Evolutionary conservation across 2,888 invertebrate species (phyloP), one percentile per base, ranked within the genome.

Genomic region (Halictus ligatus): DNA sequence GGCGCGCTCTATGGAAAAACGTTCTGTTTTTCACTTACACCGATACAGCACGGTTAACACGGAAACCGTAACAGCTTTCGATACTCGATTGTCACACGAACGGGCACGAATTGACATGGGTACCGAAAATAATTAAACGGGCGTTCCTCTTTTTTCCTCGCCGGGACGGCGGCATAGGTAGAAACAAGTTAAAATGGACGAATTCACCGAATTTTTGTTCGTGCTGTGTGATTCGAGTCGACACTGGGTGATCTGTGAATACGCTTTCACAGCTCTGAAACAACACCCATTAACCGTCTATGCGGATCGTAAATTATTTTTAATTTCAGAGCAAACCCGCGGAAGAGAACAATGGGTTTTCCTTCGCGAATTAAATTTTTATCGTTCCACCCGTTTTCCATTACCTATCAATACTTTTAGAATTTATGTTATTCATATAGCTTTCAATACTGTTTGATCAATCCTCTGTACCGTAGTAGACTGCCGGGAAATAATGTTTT

Each of bases 81-180:
- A 73, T 67, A 75, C 40, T n/a, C 78, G 80, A 86, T 81, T 81
- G 85, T 78, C 81, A 69, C 67, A 54, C 75, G 54, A 35, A 80
- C 77, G 46, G 78, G 67, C 75, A 60, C 21, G 75, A 78, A 76
- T 79, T 85, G 86, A 81, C 86, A 76, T 25, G 60, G 48, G 73
- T 46, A 79, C 78, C 58, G 79, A 76, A 85, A 86, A 85, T 85
- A 86, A 86, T 86, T 85, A 79, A 86, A 86, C 86, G 73, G 75
- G 21, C 64, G 86, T 76, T 86, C 64, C 58, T 58, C 58, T 58
- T 58, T 58, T 58, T 58, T 58, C 58, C 58, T n/a, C 58, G 58
- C 58, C 0, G 58, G 58, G 58, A 12, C 58, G 58, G 21, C 75
- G 46, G 72, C 75, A 64, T 21, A 21, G 40, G 15, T 48, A 60